Base-by-base conservation (phyloP, 2,113 vertebrate genomes). In the Xiphorhynchus elegans region DNA sequence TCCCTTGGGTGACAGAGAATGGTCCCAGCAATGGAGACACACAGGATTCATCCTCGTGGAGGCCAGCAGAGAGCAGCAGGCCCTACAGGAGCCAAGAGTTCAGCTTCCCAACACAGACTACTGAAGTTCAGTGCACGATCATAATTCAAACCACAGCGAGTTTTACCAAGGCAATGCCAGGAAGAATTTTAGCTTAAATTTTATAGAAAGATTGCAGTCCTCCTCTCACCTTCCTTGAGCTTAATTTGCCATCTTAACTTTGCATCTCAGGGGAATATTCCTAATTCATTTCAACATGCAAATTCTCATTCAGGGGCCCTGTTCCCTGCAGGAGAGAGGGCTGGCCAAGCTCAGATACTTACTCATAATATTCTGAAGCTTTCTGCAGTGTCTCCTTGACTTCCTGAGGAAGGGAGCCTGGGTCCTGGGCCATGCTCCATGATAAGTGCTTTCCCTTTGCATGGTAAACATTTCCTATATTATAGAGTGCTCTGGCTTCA, bases 381-480 rank as follows among this genome's bases (percentile, higher is more conserved):
- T 97, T 98, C 96, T 99, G 98, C 63, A 99, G 97, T 0, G 98
- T 98, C 78, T 99, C 99, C 28, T 98, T 98, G 88, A 99, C 98
- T 11, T 99, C 99, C 7, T 97, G 95, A 1, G 98, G 98, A 77
- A 99, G 97, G 89, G 97, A 98, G 46, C 98, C 99, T 0, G 99
- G 99, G 72, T 99, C 99, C 87, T 99, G 99, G 4, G 97, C 96
- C 9, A 97, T 83, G 46, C 93, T 98, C 99, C 99, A 99, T 23
- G 98, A 98, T 60, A 99, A 98, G 90, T 99, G 99, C 97, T 99
- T 99, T 7, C 99, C 99, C 94, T 99, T 99, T 18, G 99, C 99
- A 8, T 99, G 99, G 95, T 98, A 99, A 91, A 99, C 99, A 5
- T 99, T 99, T 20, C 99, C 99, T 5, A 99, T 98, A 85, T 99